A percentile compares a stretch with the other conserved stretches of the same genome.
Conservation (phyloP, 1,140 invertebrate genomes). For the Stegodyphus mimosarum region DNA sequence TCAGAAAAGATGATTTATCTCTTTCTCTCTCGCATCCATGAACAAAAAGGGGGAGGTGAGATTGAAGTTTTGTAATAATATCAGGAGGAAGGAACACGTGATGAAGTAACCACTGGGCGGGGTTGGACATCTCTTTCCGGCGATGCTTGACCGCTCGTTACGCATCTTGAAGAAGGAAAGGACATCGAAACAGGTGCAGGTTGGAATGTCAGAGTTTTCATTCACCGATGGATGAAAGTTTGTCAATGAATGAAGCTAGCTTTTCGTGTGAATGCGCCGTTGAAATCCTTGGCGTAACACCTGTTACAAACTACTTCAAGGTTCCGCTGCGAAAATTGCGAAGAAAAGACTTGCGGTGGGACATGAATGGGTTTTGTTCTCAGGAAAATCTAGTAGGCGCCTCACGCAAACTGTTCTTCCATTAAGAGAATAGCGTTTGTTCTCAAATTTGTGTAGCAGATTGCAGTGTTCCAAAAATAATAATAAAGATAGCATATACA, state of each 20-base stretch:
- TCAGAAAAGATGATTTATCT: too few species aligned
- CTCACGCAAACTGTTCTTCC: too few species aligned
- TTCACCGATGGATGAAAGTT: conserved; percentile 14
- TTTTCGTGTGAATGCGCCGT: too few species aligned
- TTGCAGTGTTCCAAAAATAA: too few species aligned
- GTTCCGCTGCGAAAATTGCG: neutral
- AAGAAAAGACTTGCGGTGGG: neutral
- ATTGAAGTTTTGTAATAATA: too few species aligned
- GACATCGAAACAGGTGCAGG: neutral
- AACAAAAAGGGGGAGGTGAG: too few species aligned
- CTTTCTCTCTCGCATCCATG: too few species aligned
- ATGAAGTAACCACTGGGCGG: conserved; percentile 7
- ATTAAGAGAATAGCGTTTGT: too few species aligned
- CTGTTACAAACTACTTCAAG: conserved; percentile 1
- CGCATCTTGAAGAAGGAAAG: conserved; percentile 14
- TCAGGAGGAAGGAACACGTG: neutral
- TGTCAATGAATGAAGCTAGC: neutral
- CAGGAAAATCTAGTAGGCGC: too few species aligned
- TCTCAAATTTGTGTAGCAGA: too few species aligned
- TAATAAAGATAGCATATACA: too few species aligned
- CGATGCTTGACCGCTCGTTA: conserved; percentile 33
- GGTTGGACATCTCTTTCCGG: conserved; percentile 31
- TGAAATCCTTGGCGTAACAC: neutral
- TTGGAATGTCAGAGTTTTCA: conserved; percentile 17
- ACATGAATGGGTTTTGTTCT: too few species aligned